Evolutionary conservation across 2,113 vertebrate genomes (phyloP).

Genomic region (Aythya baeri): DNA sequence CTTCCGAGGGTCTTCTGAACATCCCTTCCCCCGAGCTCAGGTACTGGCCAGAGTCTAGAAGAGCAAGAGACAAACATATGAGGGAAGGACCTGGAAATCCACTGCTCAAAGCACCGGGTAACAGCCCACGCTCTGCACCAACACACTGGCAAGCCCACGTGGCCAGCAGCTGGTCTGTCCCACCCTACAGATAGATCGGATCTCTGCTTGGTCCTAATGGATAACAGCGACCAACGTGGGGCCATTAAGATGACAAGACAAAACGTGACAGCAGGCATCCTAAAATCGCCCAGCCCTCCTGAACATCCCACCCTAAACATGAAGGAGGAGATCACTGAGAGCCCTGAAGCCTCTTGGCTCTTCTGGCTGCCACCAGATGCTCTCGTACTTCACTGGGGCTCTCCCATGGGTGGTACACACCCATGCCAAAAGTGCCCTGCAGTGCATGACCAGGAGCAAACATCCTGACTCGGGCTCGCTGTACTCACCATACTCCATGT

Average conservation of each 20-base stretch:
- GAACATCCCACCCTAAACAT: not conserved
- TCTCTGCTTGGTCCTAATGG: too few relatives aligned
- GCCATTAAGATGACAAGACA: not conserved
- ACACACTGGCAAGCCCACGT: not conserved
- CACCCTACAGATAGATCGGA: not conserved
- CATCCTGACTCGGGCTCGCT: fast-evolving
- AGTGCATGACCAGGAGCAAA: not conserved
- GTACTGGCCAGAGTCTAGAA: constrained; percentile 83
- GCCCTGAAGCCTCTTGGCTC: not conserved
- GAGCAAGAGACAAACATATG: not conserved
- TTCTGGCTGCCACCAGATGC: not conserved
- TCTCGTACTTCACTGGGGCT: not conserved
- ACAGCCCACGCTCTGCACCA: not conserved
- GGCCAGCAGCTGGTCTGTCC: too few relatives aligned
- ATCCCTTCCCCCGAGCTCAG: constrained; percentile 84
- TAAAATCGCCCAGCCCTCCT: not conserved
- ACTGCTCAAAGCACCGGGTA: not conserved
- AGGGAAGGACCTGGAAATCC: not conserved
- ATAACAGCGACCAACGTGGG: not conserved
- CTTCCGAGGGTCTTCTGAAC: constrained; percentile 94
- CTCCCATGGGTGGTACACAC: not conserved
- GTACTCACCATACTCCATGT: constrained; percentile 88
- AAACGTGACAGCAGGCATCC: not conserved
- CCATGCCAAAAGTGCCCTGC: not conserved
- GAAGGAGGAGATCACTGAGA: not conserved